phyloP scores from a whole-genome alignment of 1,140 invertebrate species.

The Calephelis virginiensis region DNA sequence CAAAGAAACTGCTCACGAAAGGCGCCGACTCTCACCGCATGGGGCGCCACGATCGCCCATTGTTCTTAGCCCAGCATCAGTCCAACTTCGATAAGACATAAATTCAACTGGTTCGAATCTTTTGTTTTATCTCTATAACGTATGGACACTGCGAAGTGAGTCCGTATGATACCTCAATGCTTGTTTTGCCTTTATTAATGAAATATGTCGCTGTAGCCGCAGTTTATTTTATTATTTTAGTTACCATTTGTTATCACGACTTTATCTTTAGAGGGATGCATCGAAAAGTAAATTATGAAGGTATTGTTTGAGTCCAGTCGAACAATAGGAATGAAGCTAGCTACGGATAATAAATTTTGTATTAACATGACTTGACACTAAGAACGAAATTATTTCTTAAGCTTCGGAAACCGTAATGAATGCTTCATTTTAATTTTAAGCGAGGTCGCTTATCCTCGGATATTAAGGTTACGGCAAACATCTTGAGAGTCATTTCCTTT shows the following conservation, averaged over 20 bases:
- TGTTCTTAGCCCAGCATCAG: slow-evolving; percentile 61
- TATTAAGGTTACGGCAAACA: slow-evolving; percentile 63
- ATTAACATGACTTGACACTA: slow-evolving; percentile 56
- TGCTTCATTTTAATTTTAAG: slow-evolving; percentile 60
- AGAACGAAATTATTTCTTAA: slow-evolving; percentile 33
- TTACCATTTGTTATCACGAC: slow-evolving; percentile 77
- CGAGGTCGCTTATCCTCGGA: slow-evolving; percentile 65
- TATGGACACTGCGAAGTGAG: slow-evolving; percentile 76
- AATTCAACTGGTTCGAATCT: slow-evolving; percentile 69
- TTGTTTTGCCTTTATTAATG: slow-evolving; percentile 77
- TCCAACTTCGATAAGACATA: slow-evolving; percentile 71
- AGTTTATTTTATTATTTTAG: slow-evolving; percentile 76
- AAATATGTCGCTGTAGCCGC: slow-evolving; percentile 72
- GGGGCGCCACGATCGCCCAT: slow-evolving; percentile 73
- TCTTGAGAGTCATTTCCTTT: slow-evolving; percentile 27
- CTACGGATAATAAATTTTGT: slow-evolving; percentile 65
- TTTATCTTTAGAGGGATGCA: slow-evolving; percentile 72
- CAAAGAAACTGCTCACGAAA: slow-evolving; percentile 4
- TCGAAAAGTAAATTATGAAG: slow-evolving; percentile 75
- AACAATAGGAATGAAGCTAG: slow-evolving; percentile 72
- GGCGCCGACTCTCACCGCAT: slow-evolving; percentile 56
- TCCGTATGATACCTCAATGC: slow-evolving; percentile 65
- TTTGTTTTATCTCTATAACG: slow-evolving; percentile 76
- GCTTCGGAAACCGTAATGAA: slow-evolving; percentile 29
- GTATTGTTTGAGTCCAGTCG: slow-evolving; percentile 65